Percentiles rank a stretch among this genome's conserved stretches.
Conservation (phyloP, 2,797 vertebrate species). For the Menidia menidia region DNA sequence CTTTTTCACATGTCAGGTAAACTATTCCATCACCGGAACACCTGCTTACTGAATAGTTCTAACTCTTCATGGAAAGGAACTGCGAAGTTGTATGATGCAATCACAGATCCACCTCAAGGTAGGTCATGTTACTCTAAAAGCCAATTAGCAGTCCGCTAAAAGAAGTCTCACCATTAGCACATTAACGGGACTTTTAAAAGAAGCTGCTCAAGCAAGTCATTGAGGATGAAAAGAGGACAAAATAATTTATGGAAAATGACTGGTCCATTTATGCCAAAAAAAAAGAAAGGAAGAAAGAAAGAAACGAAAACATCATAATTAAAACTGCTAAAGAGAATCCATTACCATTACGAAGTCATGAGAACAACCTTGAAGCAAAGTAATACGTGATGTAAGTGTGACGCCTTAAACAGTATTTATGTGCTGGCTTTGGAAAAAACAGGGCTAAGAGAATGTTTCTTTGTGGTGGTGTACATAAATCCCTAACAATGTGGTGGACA, state of each 20-base stretch:
- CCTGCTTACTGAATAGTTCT: background rate
- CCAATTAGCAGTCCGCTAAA: constrained; percentile 28
- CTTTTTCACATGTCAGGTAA: constrained; percentile 30
- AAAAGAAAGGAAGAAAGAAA: constrained; percentile 1
- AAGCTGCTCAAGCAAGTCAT: constrained; percentile 11
- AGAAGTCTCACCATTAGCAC: constrained; percentile 17
- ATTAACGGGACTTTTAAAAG: constrained; percentile 21
- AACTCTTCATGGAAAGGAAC: background rate
- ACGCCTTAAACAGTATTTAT: constrained; percentile 3
- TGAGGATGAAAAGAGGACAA: constrained; percentile 24
- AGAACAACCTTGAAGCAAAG: constrained; percentile 4
- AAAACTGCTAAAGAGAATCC: constrained; percentile 14
- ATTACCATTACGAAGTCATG: background rate
- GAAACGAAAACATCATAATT: background rate
- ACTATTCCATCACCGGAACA: constrained; percentile 12
- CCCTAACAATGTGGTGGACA: background rate
- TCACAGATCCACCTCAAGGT: constrained; percentile 2
- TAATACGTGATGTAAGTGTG: background rate
- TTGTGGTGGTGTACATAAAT: background rate
- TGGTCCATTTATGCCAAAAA: constrained; percentile 22
- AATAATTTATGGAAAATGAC: constrained; percentile 23
- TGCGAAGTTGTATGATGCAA: constrained; percentile 2
- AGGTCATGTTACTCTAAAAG: constrained; percentile 22
- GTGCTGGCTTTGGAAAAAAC: background rate
- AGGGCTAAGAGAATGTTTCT: background rate